Percentiles rank a stretch among this genome's conserved stretches.
These are phyloP conservation scores for Oncorhynchus nerka DNA, from an alignment of 2,113 vertebrate species.

Conservation along the genomic window DNA sequence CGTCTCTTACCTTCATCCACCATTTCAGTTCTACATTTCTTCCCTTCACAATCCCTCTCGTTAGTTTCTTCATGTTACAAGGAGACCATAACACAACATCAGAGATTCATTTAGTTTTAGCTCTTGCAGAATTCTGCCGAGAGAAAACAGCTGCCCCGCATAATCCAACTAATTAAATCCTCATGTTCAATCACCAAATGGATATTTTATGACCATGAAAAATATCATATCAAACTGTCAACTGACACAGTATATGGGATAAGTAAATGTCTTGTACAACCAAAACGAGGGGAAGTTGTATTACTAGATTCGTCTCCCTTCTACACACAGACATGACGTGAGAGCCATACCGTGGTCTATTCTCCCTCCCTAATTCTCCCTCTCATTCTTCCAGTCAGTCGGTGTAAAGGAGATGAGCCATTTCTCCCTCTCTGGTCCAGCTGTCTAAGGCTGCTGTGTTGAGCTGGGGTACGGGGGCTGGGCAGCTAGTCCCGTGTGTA, in stretches of 20 bases:
- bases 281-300: not conserved
- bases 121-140: not conserved
- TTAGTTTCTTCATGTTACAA: not conserved
- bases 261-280: not conserved
- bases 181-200: not conserved
- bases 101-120: no score
- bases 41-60: not conserved
- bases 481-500: conserved; percentile 19
- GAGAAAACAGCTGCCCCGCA: not conserved
- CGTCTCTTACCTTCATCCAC: no score
- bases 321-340: not conserved
- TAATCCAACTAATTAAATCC: not conserved
- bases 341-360: conserved; percentile 22
- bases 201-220: not conserved
- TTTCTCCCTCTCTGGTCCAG: conserved; percentile 35
- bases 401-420: conserved; percentile 44
- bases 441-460: conserved; percentile 50
- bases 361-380: conserved; percentile 2
- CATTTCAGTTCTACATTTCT: no score
- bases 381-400: conserved; percentile 38
- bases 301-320: not conserved
- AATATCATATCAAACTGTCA: not conserved
- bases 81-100: not conserved
- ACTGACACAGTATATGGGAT: conserved; percentile 12
- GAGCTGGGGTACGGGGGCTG: conserved; percentile 5